Evolutionary conservation across 2,113 vertebrate genomes (phyloP).

Genomic region (Equus przewalskii): DNA sequence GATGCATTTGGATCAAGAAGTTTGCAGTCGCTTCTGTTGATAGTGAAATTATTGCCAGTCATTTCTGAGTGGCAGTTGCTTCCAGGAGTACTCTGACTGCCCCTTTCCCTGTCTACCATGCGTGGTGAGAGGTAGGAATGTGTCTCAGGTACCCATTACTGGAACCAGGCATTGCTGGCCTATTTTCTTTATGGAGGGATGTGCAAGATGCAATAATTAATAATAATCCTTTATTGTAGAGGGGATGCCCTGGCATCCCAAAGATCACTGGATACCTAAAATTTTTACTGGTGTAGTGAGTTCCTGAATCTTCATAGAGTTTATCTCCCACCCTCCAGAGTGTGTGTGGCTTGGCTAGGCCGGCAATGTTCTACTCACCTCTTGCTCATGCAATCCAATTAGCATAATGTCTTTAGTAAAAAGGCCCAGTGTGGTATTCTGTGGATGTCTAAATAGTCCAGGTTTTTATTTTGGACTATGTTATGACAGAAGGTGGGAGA

Average conservation of each 20-base stretch:
- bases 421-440: neutral
- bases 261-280: neutral
- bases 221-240: conserved; percentile 1
- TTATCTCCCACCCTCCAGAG: neutral
- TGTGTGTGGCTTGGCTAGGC: neutral
- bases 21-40: neutral
- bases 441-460: neutral
- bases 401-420: neutral
- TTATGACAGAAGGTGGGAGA: neutral
- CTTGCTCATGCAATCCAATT: neutral
- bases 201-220: neutral
- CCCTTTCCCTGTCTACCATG: too few species aligned
- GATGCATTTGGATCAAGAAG: neutral
- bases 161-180: neutral
- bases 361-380: neutral
- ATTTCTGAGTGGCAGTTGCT: neutral
- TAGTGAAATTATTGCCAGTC: neutral
- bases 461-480: neutral
- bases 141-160: neutral
- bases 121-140: neutral
- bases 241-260: neutral
- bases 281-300: neutral
- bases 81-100: neutral
- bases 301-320: neutral
- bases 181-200: neutral